These are phyloP conservation scores for Noctilio leporinus DNA, from an alignment of 2,113 vertebrate species.

Conservation along the genomic window DNA sequence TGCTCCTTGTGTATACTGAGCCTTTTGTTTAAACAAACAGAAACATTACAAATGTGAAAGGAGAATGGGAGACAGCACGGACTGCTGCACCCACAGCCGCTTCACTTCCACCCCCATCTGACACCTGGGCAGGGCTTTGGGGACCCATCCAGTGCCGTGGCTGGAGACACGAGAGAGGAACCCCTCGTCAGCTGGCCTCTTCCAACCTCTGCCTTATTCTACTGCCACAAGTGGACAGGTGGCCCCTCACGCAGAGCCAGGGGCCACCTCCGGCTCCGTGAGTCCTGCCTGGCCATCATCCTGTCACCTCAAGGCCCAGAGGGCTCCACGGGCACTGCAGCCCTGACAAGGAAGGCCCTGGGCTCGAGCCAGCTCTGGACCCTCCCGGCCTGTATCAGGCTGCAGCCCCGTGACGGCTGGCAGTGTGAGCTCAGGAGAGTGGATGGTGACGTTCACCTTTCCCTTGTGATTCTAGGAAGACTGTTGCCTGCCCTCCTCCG, in stretches of 20 bases:
- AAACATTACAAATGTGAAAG: slow-evolving; percentile 63
- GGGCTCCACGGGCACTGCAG: background rate
- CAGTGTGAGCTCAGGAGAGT: background rate
- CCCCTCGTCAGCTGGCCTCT: background rate
- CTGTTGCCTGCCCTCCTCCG: background rate
- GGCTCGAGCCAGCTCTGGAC: background rate
- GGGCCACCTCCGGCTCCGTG: background rate
- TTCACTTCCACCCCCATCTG: background rate
- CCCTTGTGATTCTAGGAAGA: background rate
- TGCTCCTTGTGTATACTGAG: background rate
- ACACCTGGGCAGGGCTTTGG: rapidly evolving
- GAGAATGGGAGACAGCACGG: background rate
- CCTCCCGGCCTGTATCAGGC: slow-evolving; percentile 39
- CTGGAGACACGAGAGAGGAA: background rate
- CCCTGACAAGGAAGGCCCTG: background rate
- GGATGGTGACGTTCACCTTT: background rate
- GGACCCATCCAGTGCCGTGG: background rate
- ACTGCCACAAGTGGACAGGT: background rate
- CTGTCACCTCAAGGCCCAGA: slow-evolving; percentile 44
- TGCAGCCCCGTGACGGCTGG: background rate
- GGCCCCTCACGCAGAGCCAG: background rate
- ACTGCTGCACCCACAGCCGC: rapidly evolving
- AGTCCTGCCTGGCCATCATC: background rate
- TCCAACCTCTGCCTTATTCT: background rate
- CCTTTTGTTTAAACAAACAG: background rate